Conservation (phyloP, 2,888 invertebrate species). For the Bombylius major region DNA sequence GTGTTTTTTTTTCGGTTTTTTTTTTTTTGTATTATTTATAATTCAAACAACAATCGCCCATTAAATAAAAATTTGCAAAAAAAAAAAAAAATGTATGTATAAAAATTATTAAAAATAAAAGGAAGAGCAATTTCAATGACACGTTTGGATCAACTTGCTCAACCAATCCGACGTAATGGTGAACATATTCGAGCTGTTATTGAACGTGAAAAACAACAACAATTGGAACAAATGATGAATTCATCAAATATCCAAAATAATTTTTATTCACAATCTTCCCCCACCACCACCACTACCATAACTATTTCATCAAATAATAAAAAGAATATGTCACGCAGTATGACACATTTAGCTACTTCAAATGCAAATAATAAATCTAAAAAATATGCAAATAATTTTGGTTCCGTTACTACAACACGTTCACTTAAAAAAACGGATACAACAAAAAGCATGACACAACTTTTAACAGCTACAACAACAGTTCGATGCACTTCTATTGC, state of each 20-base stretch:
- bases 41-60: too few relatives aligned
- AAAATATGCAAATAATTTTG: constrained; percentile 25
- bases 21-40: too few relatives aligned
- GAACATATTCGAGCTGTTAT: constrained; percentile 36
- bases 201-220: constrained; percentile 34
- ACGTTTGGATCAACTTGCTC: constrained; percentile 73
- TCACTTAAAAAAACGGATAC: constrained; percentile 32
- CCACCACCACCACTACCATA: constrained; percentile 21
- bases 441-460: constrained; percentile 41
- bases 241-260: not conserved
- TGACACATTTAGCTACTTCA: constrained; percentile 47
- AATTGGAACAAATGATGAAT: constrained; percentile 27
- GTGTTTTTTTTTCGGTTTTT: too few relatives aligned
- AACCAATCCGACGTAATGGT: constrained; percentile 49
- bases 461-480: constrained; percentile 34
- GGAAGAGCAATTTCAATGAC: constrained; percentile 91
- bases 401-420: constrained; percentile 26
- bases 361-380: constrained; percentile 20
- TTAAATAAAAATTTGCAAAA: too few relatives aligned
- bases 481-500: constrained; percentile 16
- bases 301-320: constrained; percentile 17
- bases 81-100: too few relatives aligned
- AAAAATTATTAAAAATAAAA: constrained; percentile 20
- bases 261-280: constrained; percentile 1
- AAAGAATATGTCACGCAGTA: constrained; percentile 51